Conservation (phyloP, 2,797 vertebrate genomes). For the Sparidentex hasta region DNA sequence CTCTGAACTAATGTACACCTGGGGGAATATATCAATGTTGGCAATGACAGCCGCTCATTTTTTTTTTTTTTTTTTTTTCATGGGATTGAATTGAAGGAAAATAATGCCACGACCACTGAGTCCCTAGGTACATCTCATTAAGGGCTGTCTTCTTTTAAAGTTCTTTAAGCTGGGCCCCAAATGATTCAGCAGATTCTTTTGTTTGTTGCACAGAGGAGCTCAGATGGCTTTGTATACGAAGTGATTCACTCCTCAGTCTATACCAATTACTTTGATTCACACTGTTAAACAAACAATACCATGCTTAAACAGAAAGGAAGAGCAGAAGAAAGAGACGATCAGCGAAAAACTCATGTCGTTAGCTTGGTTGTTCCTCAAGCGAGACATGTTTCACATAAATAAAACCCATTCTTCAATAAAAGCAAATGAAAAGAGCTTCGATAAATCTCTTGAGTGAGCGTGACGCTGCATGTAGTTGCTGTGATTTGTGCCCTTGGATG, state of each 20-base stretch:
- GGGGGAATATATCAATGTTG: conserved; percentile 74
- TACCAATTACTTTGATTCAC: conserved; percentile 21
- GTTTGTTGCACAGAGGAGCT: conserved; percentile 40
- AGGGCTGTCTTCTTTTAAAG: conserved; percentile 33
- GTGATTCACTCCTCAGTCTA: conserved; percentile 18
- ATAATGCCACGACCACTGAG: conserved; percentile 44
- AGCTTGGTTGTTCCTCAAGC: background rate
- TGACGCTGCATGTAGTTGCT: background rate
- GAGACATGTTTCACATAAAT: conserved; percentile 23
- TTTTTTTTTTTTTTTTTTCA: conserved; percentile 59
- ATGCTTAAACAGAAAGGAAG: conserved; percentile 20
- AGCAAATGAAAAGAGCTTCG: conserved; percentile 19
- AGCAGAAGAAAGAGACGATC: conserved; percentile 16
- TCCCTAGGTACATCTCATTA: conserved; percentile 58
- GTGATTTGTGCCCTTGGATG: conserved; percentile 63
- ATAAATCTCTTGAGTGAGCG: conserved; percentile 34
- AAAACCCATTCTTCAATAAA: conserved; percentile 14
- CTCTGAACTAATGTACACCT: conserved; percentile 69
- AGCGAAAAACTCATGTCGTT: conserved; percentile 16
- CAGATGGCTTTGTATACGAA: conserved; percentile 32
- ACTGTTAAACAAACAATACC: conserved; percentile 27
- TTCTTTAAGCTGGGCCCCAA: conserved; percentile 34
- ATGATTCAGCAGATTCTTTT: conserved; percentile 35
- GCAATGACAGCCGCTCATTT: conserved; percentile 53
- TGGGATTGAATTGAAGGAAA: conserved; percentile 49